A percentile compares a stretch with the other conserved stretches of the same genome.
Evolutionary conservation across 1,140 invertebrate species (phyloP).

Genomic region (Halictus rubicundus): DNA sequence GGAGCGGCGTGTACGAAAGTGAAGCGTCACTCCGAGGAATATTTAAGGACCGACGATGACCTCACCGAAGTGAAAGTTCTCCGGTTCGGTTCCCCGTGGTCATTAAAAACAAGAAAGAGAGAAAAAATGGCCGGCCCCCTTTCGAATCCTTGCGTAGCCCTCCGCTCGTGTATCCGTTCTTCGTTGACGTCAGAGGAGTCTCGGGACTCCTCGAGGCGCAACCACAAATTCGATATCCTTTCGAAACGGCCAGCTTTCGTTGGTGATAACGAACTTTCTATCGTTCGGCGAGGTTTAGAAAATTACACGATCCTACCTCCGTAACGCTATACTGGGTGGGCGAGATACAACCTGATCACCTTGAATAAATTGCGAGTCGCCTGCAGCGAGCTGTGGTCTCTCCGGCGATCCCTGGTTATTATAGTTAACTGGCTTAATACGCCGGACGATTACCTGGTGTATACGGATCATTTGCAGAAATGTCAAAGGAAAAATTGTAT

Average conservation of each 20-base stretch:
- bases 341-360: too few relatives aligned
- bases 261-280: too few relatives aligned
- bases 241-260: neutral
- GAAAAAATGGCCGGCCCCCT: constrained; percentile 39
- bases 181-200: constrained; percentile 33
- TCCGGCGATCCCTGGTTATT: too few relatives aligned
- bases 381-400: too few relatives aligned
- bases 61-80: constrained; percentile 71
- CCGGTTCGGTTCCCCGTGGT: constrained; percentile 36
- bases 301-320: too few relatives aligned
- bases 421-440: too few relatives aligned
- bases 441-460: too few relatives aligned
- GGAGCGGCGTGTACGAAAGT: constrained; percentile 66
- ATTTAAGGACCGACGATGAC: constrained; percentile 70
- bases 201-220: neutral
- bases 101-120: constrained; percentile 41
- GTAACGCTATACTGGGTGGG: too few relatives aligned
- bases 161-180: constrained; percentile 41
- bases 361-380: too few relatives aligned
- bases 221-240: constrained; percentile 10
- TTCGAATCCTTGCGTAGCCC: constrained; percentile 28
- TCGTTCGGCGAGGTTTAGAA: neutral
- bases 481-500: too few relatives aligned
- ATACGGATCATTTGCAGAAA: too few relatives aligned
- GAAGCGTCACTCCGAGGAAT: constrained; percentile 68